Conservation (phyloP, 2,797 vertebrate species). For the Furcifer pardalis region DNA sequence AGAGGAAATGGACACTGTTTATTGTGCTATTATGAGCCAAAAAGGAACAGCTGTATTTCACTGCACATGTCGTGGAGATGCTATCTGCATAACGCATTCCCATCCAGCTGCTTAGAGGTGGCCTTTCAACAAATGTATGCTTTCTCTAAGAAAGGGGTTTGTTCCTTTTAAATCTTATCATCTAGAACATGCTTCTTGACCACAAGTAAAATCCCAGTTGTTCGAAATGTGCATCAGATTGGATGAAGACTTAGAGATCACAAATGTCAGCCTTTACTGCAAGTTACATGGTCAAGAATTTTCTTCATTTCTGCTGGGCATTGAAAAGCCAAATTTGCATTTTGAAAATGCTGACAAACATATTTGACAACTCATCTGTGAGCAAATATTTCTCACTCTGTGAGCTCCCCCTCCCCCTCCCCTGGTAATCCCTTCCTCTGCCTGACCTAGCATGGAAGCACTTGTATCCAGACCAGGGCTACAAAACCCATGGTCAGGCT, state of each 20-base stretch:
- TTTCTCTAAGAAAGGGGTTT: not conserved
- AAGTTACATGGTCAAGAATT: not conserved
- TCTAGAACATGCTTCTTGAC: not conserved
- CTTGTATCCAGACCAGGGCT: not conserved
- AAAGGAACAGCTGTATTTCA: constrained; percentile 8
- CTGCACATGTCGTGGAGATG: not conserved
- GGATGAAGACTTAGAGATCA: not conserved
- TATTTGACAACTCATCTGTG: not conserved
- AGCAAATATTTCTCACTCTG: not conserved
- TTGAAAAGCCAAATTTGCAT: not conserved
- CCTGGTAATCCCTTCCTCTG: not conserved
- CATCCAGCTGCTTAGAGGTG: not conserved
- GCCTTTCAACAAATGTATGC: not conserved
- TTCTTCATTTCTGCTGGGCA: not conserved
- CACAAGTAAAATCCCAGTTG: not conserved
- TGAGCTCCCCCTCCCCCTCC: too few relatives aligned
- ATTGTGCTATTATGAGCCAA: not conserved
- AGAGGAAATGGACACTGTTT: not conserved
- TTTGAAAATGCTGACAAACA: not conserved
- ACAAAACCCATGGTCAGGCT: not conserved
- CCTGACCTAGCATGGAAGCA: not conserved
- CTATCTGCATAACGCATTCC: not conserved
- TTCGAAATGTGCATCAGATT: not conserved
- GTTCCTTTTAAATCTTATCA: not conserved
- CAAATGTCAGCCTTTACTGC: not conserved